Evolutionary conservation across 2,113 vertebrate genomes (phyloP).

Genomic region (Recurvirostra avosetta): DNA sequence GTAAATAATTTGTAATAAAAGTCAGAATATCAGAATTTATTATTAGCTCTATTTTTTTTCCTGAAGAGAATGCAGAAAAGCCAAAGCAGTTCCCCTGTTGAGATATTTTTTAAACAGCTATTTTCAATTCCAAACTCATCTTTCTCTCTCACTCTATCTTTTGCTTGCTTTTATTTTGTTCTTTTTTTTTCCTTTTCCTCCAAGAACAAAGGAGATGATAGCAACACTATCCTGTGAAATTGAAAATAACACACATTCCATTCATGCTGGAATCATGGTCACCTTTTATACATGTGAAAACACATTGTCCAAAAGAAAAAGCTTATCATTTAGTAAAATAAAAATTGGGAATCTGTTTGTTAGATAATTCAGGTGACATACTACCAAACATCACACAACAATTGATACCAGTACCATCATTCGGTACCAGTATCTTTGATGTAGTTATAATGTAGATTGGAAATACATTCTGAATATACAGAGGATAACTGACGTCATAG

Average conservation of each 20-base stretch:
- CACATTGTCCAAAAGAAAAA: background rate
- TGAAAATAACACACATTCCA: background rate
- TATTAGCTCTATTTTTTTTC: background rate
- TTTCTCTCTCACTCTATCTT: background rate
- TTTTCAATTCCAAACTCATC: background rate
- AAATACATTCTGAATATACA: background rate
- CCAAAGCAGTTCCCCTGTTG: background rate
- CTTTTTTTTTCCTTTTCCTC: background rate
- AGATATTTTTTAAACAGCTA: background rate
- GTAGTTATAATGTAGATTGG: background rate
- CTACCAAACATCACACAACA: background rate
- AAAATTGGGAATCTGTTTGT: background rate
- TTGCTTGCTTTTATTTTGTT: background rate
- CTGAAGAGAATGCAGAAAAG: background rate
- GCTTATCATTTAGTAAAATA: background rate
- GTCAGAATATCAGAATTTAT: background rate
- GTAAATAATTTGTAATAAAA: background rate
- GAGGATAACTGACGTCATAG: background rate
- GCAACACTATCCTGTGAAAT: background rate
- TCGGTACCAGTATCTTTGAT: background rate
- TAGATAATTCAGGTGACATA: background rate
- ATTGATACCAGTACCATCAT: background rate
- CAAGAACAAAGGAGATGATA: background rate
- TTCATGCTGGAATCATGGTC: background rate
- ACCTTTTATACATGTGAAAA: background rate